phyloP scores from a whole-genome alignment of 2,888 invertebrate genomes.

The Hirtodrosophila trivittata region DNA sequence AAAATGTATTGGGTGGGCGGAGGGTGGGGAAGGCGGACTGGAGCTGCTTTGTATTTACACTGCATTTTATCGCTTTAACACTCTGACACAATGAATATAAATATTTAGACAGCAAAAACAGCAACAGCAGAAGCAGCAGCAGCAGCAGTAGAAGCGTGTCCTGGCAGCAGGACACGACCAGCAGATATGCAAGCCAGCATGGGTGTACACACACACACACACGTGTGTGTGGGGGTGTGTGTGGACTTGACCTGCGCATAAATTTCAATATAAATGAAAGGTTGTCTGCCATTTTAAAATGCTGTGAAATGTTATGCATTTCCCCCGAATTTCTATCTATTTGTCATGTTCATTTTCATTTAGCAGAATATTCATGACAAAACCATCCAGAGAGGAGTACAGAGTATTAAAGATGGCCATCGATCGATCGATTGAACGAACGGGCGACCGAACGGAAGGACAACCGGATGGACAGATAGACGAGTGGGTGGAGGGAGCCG shows the following conservation, averaged over 20 bases:
- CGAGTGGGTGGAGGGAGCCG: slow-evolving; percentile 8
- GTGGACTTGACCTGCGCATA: slow-evolving; percentile 70
- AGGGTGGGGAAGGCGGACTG: slow-evolving; percentile 9
- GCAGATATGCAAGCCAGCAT: slow-evolving; percentile 52
- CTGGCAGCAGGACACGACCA: slow-evolving; percentile 61
- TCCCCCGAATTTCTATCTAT: slow-evolving; percentile 48
- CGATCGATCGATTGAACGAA: slow-evolving; percentile 26
- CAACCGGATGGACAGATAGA: not conserved
- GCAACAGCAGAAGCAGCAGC: slow-evolving; percentile 50
- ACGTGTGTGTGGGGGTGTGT: slow-evolving; percentile 29
- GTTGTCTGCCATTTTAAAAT: slow-evolving; percentile 47
- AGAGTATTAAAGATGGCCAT: slow-evolving; percentile 47
- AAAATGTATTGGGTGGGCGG: no score
- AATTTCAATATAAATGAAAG: slow-evolving; percentile 76
- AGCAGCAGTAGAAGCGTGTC: slow-evolving; percentile 35
- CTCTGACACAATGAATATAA: slow-evolving; percentile 80
- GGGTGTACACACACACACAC: slow-evolving; percentile 6
- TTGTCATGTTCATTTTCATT: slow-evolving; percentile 24
- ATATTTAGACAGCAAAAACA: slow-evolving; percentile 80
- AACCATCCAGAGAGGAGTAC: no score
- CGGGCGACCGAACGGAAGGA: slow-evolving; percentile 1
- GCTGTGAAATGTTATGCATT: slow-evolving; percentile 24
- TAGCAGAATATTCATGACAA: slow-evolving; percentile 14
- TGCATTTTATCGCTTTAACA: slow-evolving; percentile 80
- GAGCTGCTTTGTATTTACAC: slow-evolving; percentile 74